These are phyloP conservation scores for Ailuropoda melanoleuca DNA, from an alignment of 2,113 vertebrate genomes.

Conservation along the genomic window DNA sequence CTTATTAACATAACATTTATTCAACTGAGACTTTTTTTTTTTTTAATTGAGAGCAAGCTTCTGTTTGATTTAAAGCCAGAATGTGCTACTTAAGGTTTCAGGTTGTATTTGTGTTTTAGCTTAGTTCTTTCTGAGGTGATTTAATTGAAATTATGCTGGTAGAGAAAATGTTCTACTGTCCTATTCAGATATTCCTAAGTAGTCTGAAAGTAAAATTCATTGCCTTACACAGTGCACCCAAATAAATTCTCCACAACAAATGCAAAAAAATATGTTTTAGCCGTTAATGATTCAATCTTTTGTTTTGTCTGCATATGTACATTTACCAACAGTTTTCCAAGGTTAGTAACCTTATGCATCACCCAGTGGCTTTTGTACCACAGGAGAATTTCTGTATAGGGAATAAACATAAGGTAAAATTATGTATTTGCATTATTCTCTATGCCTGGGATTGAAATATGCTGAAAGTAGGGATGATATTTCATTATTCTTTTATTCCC, in stretches of 20 bases:
- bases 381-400: neutral
- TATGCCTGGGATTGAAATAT: neutral
- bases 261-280: neutral
- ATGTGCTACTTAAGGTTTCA: slow-evolving; percentile 3
- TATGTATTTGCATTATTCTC: neutral
- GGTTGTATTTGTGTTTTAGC: neutral
- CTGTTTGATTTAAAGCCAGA: neutral
- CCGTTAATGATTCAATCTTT: neutral
- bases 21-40: neutral
- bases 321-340: neutral
- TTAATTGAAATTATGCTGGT: neutral
- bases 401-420: neutral
- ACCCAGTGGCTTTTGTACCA: neutral
- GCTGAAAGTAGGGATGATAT: neutral
- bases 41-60: neutral
- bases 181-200: slow-evolving; percentile 6
- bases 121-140: neutral
- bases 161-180: neutral
- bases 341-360: neutral
- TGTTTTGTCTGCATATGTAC: neutral
- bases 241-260: slow-evolving; percentile 14
- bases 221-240: neutral
- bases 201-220: slow-evolving; percentile 19
- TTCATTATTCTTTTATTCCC: slow-evolving; percentile 41
- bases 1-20: neutral